Evolutionary conservation across 1,140 invertebrate genomes (phyloP), one percentile per base, ranked within the genome.

Genomic region (Drosophila carrolli): DNA sequence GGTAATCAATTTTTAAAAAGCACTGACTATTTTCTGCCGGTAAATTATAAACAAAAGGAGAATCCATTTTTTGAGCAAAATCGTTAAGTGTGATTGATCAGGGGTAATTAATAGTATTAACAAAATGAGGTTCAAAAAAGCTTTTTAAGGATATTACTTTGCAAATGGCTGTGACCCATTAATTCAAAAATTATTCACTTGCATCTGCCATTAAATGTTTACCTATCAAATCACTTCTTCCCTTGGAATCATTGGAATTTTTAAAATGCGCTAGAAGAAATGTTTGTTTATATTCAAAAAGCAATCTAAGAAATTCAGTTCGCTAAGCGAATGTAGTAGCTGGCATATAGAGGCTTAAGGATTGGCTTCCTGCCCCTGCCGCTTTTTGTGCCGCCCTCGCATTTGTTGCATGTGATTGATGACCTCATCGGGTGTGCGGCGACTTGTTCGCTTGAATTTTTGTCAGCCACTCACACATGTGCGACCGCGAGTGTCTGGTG

Each of bases 381-480:
- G 27, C 44, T 9, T 57, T 23, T 51, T 35, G 47, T 68, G 44
- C 66, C 67, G 65, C 67, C 66, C 68, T 75, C 61, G 72, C 72
- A 67, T 57, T 63, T 46, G 55, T 56, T 78, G 68, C 82, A 78
- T 79, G 71, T 86, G 83, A 89, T 88, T 89, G 83, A 88, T 88
- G 83, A 88, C 80, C 83, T 88, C 83, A 88, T 88, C 81, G 68
- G 44, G 66, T 72, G 65, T 68, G 61, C 60, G 37, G 54, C 29
- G 60, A 46, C 58, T 62, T 65, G 62, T 82, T 78, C 57, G 71
- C 44, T 70, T 68, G 70, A 68, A 61, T 46, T 78, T 68, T 67
- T 55, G 65, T 75, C 51, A 46, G 67, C 50, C 60, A 65, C 72
- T 63, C 71, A 75, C 70, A 41, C 70, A 53, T 62, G n/a, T 58